Evolutionary conservation across 2,797 vertebrate species (phyloP), one percentile per base, ranked within the genome.

Genomic region (Macroramphosus scolopax): DNA sequence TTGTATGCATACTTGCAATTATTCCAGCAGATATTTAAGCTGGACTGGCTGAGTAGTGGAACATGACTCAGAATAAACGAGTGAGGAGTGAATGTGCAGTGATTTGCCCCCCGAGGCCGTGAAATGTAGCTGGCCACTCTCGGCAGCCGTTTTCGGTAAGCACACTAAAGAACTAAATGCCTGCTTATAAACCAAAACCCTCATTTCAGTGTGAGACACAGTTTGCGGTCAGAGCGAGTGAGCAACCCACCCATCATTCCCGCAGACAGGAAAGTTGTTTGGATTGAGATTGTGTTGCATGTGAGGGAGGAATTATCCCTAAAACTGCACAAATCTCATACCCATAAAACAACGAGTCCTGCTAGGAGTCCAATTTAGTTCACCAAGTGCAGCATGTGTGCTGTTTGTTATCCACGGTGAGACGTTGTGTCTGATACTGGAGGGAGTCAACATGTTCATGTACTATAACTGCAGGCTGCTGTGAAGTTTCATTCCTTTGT

Each of bases 231-330:
- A 63, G 66, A 54, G 28, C 28, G 11, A 58, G 54, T 63, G 71
- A 78, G 55, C 41, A 61, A 55, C 48, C 51, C 46, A 46, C 50
- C 35, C 64, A 8, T 44, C 28, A 5, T 66, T 69, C 59, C 72
- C 37, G 4, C 39, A 65, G 24, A 61, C 61, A 17, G 41, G 16
- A 20, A 15, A 10, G 45, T 41, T 78, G 65, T 73, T 84, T 81
- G 52, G 46, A 30, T 54, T 66, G 8, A 63, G 56, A 37, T 33
- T 38, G 33, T n/a, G 30, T 80, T 50, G 75, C 77, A 75, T 81
- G 80, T 68, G 73, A 85, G 0, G 28, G 40, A 26, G 44, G 58
- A 57, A 68, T 78, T 77, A 68, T 68, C 51, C 51, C 36, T 17
- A 49, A 78, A 42, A 64, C 64, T 29, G 44, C 45, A 36, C 51